Conservation (phyloP, 1,140 invertebrate genomes). For the Cotesia vestalis region DNA sequence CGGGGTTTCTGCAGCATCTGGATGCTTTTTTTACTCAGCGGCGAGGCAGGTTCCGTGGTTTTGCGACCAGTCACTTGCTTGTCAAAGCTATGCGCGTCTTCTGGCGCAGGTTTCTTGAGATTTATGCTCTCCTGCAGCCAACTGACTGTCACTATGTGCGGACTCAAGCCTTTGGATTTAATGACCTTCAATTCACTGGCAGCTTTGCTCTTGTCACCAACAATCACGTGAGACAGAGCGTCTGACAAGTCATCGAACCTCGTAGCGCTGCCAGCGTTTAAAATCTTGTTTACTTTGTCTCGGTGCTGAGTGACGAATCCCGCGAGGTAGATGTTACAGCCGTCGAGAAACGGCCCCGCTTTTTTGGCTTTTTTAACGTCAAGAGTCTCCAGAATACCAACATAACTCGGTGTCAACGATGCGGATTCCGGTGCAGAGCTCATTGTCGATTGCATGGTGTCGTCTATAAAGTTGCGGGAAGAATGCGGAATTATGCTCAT, state of each 20-base stretch:
- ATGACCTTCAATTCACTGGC: conserved; percentile 63
- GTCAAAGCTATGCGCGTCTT: conserved; percentile 65
- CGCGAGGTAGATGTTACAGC: conserved; percentile 77
- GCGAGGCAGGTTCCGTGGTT: conserved; percentile 65
- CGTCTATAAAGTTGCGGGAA: conserved; percentile 41
- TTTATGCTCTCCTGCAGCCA: conserved; percentile 82
- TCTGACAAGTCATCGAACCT: conserved; percentile 79
- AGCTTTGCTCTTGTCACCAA: conserved; percentile 69
- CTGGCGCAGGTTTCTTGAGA: conserved; percentile 68
- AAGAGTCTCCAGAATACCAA: conserved; percentile 66
- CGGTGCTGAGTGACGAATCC: conserved; percentile 72
- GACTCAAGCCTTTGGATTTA: conserved; percentile 56
- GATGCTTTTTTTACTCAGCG: conserved; percentile 70
- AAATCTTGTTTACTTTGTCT: conserved; percentile 80
- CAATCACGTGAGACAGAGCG: conserved; percentile 81
- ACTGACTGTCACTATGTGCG: conserved; percentile 72
- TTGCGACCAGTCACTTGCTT: conserved; percentile 47
- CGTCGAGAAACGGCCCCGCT: conserved; percentile 83
- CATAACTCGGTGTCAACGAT: conserved; percentile 51
- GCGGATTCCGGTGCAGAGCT: conserved; percentile 41
- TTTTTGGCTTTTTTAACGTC: conserved; percentile 74
- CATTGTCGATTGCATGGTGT: conserved; percentile 40
- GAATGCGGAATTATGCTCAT: conserved; percentile 41
- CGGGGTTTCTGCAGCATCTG: conserved; percentile 56
- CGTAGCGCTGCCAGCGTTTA: conserved; percentile 83